Evolutionary conservation across 2,888 invertebrate genomes (phyloP).

Genomic region (Xestia c-nigrum): DNA sequence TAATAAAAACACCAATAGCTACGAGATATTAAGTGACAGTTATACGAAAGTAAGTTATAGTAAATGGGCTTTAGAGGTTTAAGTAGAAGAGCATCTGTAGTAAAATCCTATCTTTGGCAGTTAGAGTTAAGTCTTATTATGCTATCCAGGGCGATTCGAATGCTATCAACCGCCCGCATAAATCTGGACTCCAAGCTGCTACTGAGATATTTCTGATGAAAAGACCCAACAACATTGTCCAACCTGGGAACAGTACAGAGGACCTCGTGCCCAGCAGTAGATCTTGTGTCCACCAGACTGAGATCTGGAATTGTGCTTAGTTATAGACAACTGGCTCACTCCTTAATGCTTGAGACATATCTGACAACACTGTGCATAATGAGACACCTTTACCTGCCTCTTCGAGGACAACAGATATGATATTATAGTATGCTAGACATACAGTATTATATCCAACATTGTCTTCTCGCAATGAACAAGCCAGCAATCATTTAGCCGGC

Average conservation of each 20-base stretch:
- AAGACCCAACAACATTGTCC: neutral
- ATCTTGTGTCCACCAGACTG: neutral
- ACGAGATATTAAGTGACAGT: too few species aligned
- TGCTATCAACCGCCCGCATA: neutral
- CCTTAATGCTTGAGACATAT: neutral
- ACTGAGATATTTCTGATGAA: neutral
- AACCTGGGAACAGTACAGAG: neutral
- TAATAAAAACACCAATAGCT: too few species aligned
- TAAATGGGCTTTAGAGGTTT: neutral
- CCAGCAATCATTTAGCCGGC: conserved; percentile 40
- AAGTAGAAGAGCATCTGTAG: neutral
- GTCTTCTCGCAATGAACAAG: conserved; percentile 20
- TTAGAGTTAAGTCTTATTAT: neutral
- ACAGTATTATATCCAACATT: neutral
- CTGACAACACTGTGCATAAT: neutral
- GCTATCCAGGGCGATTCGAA: too few species aligned
- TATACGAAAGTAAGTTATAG: too few species aligned
- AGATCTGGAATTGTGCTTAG: neutral
- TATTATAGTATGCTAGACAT: neutral
- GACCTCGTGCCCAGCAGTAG: neutral
- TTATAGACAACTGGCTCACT: neutral
- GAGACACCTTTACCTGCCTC: rapidly evolving
- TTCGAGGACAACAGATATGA: neutral
- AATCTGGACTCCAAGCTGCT: neutral
- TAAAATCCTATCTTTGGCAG: neutral